phyloP scores from a whole-genome alignment of 2,797 vertebrate species.

The Notamacropus eugenii region DNA sequence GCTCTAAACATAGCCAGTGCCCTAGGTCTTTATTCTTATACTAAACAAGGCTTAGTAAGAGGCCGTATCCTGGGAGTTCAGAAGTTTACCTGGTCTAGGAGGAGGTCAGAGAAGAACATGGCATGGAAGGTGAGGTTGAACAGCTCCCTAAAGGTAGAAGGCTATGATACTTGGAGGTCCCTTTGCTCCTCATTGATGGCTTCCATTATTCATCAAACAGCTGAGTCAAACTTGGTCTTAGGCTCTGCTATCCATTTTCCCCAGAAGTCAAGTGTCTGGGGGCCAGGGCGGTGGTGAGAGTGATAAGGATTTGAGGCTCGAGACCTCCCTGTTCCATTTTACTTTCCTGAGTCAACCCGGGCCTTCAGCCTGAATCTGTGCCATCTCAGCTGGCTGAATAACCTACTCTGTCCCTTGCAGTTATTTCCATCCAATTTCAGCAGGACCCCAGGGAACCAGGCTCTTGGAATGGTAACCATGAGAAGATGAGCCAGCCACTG shows the following conservation, averaged over 20 bases:
- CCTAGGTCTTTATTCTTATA: background rate
- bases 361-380: background rate
- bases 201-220: background rate
- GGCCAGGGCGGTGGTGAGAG: background rate
- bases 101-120: accelerated
- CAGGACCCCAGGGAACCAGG: background rate
- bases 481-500: background rate
- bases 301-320: background rate
- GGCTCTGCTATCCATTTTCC: background rate
- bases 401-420: background rate
- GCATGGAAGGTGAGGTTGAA: background rate
- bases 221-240: background rate
- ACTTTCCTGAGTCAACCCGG: too few species aligned
- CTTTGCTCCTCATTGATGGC: too few species aligned
- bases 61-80: background rate
- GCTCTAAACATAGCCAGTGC: background rate
- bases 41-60: background rate
- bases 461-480: background rate
- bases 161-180: background rate
- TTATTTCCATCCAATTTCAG: background rate
- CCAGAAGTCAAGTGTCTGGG: background rate
- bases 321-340: background rate
- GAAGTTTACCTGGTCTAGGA: background rate
- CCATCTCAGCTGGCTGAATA: background rate
- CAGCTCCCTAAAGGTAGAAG: too few species aligned